Base-by-base conservation (phyloP, 2,888 invertebrate species). In the Chouioia cunea region DNA sequence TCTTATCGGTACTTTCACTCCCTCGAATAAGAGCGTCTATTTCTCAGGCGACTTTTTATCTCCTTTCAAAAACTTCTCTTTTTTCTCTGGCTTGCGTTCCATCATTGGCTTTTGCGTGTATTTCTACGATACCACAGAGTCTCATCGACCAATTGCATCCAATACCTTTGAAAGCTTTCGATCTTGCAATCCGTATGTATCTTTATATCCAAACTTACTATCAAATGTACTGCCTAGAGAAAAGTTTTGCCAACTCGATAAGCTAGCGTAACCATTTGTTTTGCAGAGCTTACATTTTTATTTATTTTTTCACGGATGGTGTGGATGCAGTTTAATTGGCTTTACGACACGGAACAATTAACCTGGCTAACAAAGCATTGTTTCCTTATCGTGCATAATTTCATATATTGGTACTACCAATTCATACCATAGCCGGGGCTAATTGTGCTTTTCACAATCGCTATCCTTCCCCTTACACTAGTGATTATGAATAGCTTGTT, bases 151-250 rank as follows among this genome's bases (percentile, higher is more conserved):
- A 75, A 74, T 73, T 71, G 71, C 73, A 77, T 74, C 76, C 76
- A 76, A 78, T 78, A 77, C 70, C 75, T 78, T 76, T 75, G 76
- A 76, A 77, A 76, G 76, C 74, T 73, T 74, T 70, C 46, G 47
- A 46, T 20, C 56, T 12, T 56, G 36, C 54, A 63, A 47, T 57
- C 46, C 53, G 16, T 10, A 36, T 50, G 50, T 66, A 62, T 63
- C 62, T 27, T 63, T 71, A 27, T 54, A 46, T 46, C 22, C 36
- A 6, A 36, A 36, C 36, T 36, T 36, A 36, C 12, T 36, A 36
- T 36, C 36, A 36, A 36, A 36, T 36, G 36, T 12, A 36, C 36
- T 36, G 36, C 36, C 4, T 6, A 36, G 4, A 36, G 36, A 6
- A 36, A 36, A 36, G 6, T 36, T 36, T 36, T 36, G 36, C 36